Evolutionary conservation across 2,888 invertebrate genomes (phyloP).

Genomic region (Ctenicera cuprea): DNA sequence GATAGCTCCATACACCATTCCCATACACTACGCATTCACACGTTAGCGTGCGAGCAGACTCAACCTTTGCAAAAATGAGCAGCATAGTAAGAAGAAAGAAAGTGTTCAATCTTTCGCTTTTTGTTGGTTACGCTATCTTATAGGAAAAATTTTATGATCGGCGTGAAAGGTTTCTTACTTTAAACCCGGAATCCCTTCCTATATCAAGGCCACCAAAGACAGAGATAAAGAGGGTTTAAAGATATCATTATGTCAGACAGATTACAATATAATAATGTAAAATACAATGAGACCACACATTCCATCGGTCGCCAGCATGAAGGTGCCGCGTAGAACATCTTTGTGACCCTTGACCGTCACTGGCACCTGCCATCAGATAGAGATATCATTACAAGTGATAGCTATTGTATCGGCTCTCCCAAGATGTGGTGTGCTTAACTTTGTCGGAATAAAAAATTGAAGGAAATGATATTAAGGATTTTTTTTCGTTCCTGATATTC

Average conservation of each 20-base stretch:
- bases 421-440: constrained; percentile 32
- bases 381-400: constrained; percentile 68
- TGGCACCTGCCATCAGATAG: constrained; percentile 68
- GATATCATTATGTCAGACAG: constrained; percentile 39
- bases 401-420: constrained; percentile 46
- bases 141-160: no score
- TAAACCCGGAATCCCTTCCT: background rate
- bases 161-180: no score
- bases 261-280: constrained; percentile 46
- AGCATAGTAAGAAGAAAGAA: no score
- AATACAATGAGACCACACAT: constrained; percentile 63
- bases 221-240: constrained; percentile 34
- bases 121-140: no score
- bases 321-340: constrained; percentile 61
- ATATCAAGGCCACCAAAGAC: background rate
- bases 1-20: no score
- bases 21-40: no score
- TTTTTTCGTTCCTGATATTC: background rate
- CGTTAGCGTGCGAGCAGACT: no score
- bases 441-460: constrained; percentile 30
- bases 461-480: background rate
- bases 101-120: no score
- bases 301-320: constrained; percentile 51
- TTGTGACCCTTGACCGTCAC: constrained; percentile 66
- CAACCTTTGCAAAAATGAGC: no score